These are phyloP conservation scores for Oncorhynchus keta DNA, from an alignment of 2,113 vertebrate genomes.

Conservation along the genomic window DNA sequence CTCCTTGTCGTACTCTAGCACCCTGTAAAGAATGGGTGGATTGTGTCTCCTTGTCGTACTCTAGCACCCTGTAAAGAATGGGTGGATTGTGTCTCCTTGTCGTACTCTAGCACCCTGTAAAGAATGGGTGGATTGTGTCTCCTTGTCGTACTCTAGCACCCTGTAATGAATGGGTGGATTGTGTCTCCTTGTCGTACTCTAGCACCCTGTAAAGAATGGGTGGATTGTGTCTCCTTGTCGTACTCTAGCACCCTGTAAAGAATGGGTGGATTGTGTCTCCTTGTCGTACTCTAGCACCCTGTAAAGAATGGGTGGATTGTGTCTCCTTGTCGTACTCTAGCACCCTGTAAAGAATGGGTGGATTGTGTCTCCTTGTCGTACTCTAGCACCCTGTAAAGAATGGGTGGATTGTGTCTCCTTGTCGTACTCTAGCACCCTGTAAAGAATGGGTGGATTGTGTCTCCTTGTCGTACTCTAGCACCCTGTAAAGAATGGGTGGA, in stretches of 20 bases:
- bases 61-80: constrained; percentile 56
- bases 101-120: constrained; percentile 52
- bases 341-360: constrained; percentile 55
- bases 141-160: constrained; percentile 54
- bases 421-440: constrained; percentile 51
- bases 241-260: constrained; percentile 54
- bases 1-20: constrained; percentile 54
- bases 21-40: constrained; percentile 58
- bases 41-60: constrained; percentile 64
- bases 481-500: constrained; percentile 58
- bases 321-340: constrained; percentile 53
- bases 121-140: constrained; percentile 65
- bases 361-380: constrained; percentile 65
- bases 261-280: constrained; percentile 64
- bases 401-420: constrained; percentile 63
- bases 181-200: constrained; percentile 60
- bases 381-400: constrained; percentile 56
- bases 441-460: constrained; percentile 67
- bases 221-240: constrained; percentile 63
- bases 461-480: constrained; percentile 54
- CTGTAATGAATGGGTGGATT: constrained; percentile 63
- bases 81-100: constrained; percentile 63
- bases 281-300: constrained; percentile 52
- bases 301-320: constrained; percentile 68
- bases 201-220: constrained; percentile 57